Percentiles rank a stretch among this genome's conserved stretches.
Conservation (phyloP, 2,797 vertebrate species). For the Leptoclinus maculatus region DNA sequence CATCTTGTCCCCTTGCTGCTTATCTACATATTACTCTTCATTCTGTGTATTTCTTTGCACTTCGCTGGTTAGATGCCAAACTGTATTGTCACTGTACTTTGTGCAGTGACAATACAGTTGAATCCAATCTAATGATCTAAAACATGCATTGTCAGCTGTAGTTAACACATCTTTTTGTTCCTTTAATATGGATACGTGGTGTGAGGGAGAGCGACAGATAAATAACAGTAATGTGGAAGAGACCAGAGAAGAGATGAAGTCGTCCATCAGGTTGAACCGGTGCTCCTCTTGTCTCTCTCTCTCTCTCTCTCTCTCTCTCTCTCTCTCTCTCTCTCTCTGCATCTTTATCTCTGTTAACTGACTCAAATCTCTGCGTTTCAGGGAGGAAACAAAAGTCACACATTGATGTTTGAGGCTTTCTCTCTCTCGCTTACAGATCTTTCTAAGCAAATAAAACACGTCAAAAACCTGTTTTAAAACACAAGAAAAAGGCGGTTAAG, state of each 20-base stretch:
- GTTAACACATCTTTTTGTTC: background rate
- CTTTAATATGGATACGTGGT: background rate
- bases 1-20: too few species aligned
- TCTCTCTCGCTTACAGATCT: background rate
- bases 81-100: too few species aligned
- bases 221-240: conserved; percentile 10
- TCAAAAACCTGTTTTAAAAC: background rate
- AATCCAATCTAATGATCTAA: too few species aligned
- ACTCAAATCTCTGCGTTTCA: background rate
- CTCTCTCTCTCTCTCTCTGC: too few species aligned
- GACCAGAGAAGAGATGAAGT: background rate
- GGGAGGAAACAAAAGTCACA: background rate
- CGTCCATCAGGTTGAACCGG: conserved; percentile 28
- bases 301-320: too few species aligned
- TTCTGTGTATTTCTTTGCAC: too few species aligned
- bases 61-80: too few species aligned
- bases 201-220: background rate
- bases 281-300: background rate
- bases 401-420: background rate
- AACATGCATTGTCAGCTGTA: background rate
- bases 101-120: too few species aligned
- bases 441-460: background rate
- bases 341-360: background rate
- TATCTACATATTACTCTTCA: too few species aligned
- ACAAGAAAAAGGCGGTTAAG: background rate